Evolutionary conservation across 2,888 invertebrate genomes (phyloP).

Genomic region (Ormyrus thymus): DNA sequence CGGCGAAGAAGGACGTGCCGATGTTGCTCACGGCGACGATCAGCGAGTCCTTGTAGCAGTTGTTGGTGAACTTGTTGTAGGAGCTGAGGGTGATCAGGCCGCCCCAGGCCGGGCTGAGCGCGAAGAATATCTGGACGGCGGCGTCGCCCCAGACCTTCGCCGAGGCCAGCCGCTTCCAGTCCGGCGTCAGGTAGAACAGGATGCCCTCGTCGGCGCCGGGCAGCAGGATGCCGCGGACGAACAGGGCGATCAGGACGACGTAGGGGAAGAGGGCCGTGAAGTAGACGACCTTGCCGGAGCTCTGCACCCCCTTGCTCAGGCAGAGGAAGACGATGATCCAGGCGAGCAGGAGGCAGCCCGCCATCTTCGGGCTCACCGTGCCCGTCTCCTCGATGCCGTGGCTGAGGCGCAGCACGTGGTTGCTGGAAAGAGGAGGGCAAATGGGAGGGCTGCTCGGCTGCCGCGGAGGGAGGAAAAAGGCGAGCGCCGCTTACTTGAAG

Average conservation of each 20-base stretch:
- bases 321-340: conserved; percentile 88
- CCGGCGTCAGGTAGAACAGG: conserved; percentile 86
- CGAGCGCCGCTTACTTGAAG: conserved; percentile 78
- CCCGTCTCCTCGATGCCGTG: conserved; percentile 85
- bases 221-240: conserved; percentile 86
- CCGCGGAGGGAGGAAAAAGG: not conserved
- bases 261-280: conserved; percentile 87
- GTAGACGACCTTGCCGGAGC: conserved; percentile 88
- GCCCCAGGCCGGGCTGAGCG: conserved; percentile 90
- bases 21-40: conserved; percentile 87
- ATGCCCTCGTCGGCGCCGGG: conserved; percentile 88
- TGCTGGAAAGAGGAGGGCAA: conserved; percentile 65
- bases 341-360: conserved; percentile 84
- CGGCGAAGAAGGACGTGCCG: conserved; percentile 87
- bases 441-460: not conserved
- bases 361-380: conserved; percentile 82
- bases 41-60: conserved; percentile 86
- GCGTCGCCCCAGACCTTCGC: conserved; percentile 90
- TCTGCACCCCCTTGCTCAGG: conserved; percentile 87
- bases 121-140: conserved; percentile 91
- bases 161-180: conserved; percentile 84
- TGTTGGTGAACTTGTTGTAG: conserved; percentile 90
- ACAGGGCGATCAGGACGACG: conserved; percentile 80
- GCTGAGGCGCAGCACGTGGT: conserved; percentile 82
- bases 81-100: conserved; percentile 90